Conservation (phyloP, 2,888 invertebrate genomes). For the Thymelicus acteon region DNA sequence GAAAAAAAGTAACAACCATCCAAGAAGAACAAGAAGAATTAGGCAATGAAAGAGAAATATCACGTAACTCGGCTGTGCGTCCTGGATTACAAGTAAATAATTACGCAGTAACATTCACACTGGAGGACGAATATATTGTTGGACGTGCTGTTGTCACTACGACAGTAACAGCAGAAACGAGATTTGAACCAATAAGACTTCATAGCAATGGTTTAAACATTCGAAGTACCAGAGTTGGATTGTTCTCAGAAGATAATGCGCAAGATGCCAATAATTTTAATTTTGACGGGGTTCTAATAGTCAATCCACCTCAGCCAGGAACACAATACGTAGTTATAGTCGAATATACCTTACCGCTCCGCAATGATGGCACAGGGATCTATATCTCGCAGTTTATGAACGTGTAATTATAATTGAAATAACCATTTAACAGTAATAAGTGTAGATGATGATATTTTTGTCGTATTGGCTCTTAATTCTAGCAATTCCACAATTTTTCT, state of each 20-base stretch:
- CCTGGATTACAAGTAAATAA: constrained; percentile 55
- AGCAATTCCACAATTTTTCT: too few species aligned
- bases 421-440: too few species aligned
- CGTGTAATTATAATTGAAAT: constrained; percentile 31
- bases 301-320: constrained; percentile 47
- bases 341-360: constrained; percentile 56
- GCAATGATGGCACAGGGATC: constrained; percentile 53
- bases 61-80: constrained; percentile 45
- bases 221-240: constrained; percentile 52
- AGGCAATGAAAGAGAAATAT: background rate
- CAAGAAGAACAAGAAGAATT: background rate
- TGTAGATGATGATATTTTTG: too few species aligned
- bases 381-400: constrained; percentile 30
- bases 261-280: constrained; percentile 42
- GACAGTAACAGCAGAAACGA: constrained; percentile 46
- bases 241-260: constrained; percentile 51
- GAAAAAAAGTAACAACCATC: background rate
- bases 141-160: constrained; percentile 59
- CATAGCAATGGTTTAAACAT: constrained; percentile 53
- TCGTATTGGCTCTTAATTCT: too few species aligned
- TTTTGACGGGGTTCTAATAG: constrained; percentile 52
- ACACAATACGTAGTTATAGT: constrained; percentile 55
- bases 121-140: constrained; percentile 51
- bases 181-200: constrained; percentile 53
- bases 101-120: constrained; percentile 57